Percentiles rank a stretch among this genome's conserved stretches.
phyloP scores from a whole-genome alignment of 2,113 vertebrate species.

The Cynoglossus semilaevis region DNA sequence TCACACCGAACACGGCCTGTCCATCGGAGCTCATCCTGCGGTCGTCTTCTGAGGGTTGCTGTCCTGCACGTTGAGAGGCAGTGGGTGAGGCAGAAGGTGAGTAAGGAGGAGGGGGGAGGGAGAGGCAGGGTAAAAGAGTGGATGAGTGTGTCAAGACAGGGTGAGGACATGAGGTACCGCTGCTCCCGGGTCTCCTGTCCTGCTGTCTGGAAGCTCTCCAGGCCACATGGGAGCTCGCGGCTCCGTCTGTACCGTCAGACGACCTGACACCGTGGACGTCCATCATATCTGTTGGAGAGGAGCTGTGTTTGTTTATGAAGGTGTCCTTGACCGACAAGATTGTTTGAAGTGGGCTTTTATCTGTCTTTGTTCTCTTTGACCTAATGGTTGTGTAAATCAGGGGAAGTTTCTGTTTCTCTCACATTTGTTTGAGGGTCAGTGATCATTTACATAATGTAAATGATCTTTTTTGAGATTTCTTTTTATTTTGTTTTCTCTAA shows the following conservation, averaged over 20 bases:
- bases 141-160: not conserved
- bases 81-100: constrained; percentile 57
- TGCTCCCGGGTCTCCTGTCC: constrained; percentile 59
- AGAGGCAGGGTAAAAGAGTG: not conserved
- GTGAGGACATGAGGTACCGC: constrained; percentile 45
- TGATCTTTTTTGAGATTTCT: too few relatives aligned
- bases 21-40: constrained; percentile 61
- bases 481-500: too few relatives aligned
- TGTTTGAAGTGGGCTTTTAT: constrained; percentile 40
- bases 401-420: too few relatives aligned
- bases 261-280: constrained; percentile 60
- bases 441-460: too few relatives aligned
- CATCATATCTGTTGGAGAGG: constrained; percentile 50
- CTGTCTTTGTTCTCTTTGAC: constrained; percentile 32
- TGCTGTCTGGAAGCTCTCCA: constrained; percentile 60
- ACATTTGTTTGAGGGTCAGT: too few relatives aligned
- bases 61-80: constrained; percentile 54
- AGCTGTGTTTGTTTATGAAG: constrained; percentile 36
- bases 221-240: constrained; percentile 62
- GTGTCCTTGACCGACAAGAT: constrained; percentile 51
- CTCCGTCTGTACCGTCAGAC: constrained; percentile 57
- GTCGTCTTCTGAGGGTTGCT: constrained; percentile 68
- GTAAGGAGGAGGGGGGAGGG: constrained; percentile 29
- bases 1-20: constrained; percentile 60
- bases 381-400: constrained; percentile 3